A percentile compares a stretch with the other conserved stretches of the same genome.
These are phyloP conservation scores for Oryzias dopingdopingensis DNA, from an alignment of 2,797 vertebrate species.

Conservation along the genomic window DNA sequence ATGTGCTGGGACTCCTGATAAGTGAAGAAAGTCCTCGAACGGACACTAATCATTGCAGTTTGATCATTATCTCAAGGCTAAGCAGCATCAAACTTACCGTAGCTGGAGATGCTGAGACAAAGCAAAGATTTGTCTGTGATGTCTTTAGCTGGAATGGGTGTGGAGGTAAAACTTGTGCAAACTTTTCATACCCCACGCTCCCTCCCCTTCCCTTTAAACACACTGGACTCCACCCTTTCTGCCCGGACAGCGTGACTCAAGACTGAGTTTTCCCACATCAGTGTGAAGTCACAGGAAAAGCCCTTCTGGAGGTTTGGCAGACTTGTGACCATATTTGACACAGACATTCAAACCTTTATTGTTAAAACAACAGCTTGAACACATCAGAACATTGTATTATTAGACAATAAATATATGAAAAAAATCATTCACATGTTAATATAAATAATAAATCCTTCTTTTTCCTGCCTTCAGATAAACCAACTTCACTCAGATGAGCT, in stretches of 20 bases:
- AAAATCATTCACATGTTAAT: too few species aligned
- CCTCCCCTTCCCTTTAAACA: constrained; percentile 27
- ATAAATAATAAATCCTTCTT: too few species aligned
- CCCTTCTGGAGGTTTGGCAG: too few species aligned
- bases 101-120: constrained; percentile 40
- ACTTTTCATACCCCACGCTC: constrained; percentile 35
- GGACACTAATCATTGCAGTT: neutral
- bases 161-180: constrained; percentile 52
- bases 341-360: constrained; percentile 39
- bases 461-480: too few species aligned
- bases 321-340: too few species aligned
- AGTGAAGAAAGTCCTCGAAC: neutral
- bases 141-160: constrained; percentile 50
- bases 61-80: neutral
- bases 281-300: too few species aligned
- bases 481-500: too few species aligned
- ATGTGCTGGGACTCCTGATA: constrained; percentile 4
- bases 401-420: too few species aligned
- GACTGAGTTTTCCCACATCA: too few species aligned
- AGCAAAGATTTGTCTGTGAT: constrained; percentile 46
- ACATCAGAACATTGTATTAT: too few species aligned
- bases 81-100: constrained; percentile 58
- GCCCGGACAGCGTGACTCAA: constrained; percentile 16
- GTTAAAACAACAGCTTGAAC: constrained; percentile 3
- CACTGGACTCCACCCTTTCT: constrained; percentile 33